A percentile compares a stretch with the other conserved stretches of the same genome.
Evolutionary conservation across 2,113 vertebrate genomes (phyloP).

Genomic region (Leptobrachium leishanense): DNA sequence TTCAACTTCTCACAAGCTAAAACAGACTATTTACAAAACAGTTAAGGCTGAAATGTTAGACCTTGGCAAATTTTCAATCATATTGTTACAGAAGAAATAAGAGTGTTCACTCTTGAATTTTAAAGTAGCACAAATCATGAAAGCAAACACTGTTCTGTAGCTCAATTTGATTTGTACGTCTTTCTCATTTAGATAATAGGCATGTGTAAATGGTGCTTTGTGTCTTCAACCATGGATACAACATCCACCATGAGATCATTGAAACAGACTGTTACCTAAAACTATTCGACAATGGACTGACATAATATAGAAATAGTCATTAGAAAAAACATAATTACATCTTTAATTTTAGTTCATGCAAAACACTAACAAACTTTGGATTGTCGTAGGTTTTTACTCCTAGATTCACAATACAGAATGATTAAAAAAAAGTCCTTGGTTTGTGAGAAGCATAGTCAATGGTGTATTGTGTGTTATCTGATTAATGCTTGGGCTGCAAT

Average conservation of each 20-base stretch:
- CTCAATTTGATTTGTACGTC: not conserved
- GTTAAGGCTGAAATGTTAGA: constrained; percentile 35
- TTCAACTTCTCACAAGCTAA: constrained; percentile 24
- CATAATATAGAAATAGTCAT: too few species aligned
- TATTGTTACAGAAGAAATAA: constrained; percentile 2
- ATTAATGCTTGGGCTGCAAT: not conserved
- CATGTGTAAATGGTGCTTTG: too few species aligned
- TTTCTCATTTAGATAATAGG: not conserved
- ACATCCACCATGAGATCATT: too few species aligned
- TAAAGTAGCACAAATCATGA: constrained; percentile 20
- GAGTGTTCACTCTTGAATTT: constrained; percentile 4
- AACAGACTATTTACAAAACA: constrained; percentile 38
- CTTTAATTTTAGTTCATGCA: too few species aligned
- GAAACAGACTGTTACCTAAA: too few species aligned
- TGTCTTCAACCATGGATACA: too few species aligned
- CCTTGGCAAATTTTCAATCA: constrained; percentile 20
- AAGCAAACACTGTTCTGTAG: constrained; percentile 12
- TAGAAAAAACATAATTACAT: too few species aligned
- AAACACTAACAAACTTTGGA: too few species aligned
- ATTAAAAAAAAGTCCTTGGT: not conserved
- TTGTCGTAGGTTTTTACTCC: too few species aligned
- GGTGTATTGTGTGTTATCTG: not conserved
- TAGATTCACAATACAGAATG: not conserved
- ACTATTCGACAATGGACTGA: too few species aligned
- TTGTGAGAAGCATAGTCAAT: not conserved